Conservation (phyloP, 2,888 invertebrate genomes). For the Morinoia aosen region DNA sequence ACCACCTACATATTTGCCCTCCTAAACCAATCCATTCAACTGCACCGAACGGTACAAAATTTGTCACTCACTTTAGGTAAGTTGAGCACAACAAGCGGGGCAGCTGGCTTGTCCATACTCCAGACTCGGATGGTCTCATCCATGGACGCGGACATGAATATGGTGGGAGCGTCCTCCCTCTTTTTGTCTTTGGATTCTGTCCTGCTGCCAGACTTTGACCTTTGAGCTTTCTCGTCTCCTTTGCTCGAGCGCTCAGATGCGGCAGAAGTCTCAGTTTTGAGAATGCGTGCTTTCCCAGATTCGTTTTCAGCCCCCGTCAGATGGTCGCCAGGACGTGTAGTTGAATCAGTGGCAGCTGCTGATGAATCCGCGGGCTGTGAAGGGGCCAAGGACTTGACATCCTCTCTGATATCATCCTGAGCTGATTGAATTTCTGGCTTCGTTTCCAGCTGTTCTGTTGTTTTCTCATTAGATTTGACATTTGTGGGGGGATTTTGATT, state of each 20-base stretch:
- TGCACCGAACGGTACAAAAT: too few relatives aligned
- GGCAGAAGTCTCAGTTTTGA: neutral
- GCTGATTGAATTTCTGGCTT: neutral
- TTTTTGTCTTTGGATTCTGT: constrained; percentile 6
- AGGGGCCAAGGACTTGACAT: neutral
- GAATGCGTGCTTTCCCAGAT: neutral
- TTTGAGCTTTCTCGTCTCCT: neutral
- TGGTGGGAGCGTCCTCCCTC: constrained; percentile 57
- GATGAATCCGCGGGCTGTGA: neutral
- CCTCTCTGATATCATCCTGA: neutral
- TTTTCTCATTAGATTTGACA: neutral
- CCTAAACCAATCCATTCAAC: too few relatives aligned
- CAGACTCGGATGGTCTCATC: constrained; percentile 64
- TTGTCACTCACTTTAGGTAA: constrained; percentile 57
- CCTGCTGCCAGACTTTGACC: neutral
- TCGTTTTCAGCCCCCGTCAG: neutral
- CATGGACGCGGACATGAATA: constrained; percentile 64
- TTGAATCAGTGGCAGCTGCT: neutral
- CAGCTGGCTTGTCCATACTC: constrained; percentile 56
- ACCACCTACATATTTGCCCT: too few relatives aligned
- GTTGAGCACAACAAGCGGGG: constrained; percentile 59
- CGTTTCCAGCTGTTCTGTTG: neutral
- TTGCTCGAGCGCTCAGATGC: neutral
- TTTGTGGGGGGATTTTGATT: neutral
- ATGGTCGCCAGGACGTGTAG: neutral